Conservation (phyloP, 1,140 invertebrate species). For the Andrena cerasifolii region DNA sequence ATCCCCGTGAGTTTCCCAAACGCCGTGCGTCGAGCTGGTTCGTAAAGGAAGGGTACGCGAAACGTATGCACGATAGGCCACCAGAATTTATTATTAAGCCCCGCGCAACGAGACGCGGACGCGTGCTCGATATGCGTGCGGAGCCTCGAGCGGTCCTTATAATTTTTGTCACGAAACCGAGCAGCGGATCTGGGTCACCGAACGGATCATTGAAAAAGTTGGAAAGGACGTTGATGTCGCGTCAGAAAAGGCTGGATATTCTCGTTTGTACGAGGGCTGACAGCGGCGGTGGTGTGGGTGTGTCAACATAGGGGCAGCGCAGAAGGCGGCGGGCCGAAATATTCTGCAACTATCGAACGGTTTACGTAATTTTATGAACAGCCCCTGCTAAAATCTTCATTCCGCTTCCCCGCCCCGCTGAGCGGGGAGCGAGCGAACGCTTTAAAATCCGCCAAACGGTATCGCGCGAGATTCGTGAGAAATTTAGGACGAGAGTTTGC, state of each 20-base stretch:
- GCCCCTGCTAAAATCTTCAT: slow-evolving; percentile 28
- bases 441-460: slow-evolving; percentile 13
- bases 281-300: not conserved
- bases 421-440: not conserved
- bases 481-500: not conserved
- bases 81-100: not conserved
- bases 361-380: slow-evolving; percentile 32
- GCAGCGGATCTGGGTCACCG: slow-evolving; percentile 11
- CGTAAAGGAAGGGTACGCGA: no score
- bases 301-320: not conserved
- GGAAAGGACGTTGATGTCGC: slow-evolving; percentile 22
- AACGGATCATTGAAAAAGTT: slow-evolving; percentile 45
- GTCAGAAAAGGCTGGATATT: slow-evolving; percentile 10
- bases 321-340: not conserved
- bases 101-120: not conserved
- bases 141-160: slow-evolving; percentile 4
- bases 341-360: slow-evolving; percentile 35
- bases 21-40: no score
- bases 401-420: not conserved
- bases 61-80: not conserved
- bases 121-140: not conserved
- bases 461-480: slow-evolving; percentile 2
- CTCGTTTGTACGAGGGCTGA: slow-evolving; percentile 31
- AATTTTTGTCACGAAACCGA: slow-evolving; percentile 30
- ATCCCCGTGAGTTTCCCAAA: no score